A percentile compares a stretch with the other conserved stretches of the same genome.
phyloP scores from a whole-genome alignment of 2,113 vertebrate genomes.

The Gymnobelideus leadbeateri region DNA sequence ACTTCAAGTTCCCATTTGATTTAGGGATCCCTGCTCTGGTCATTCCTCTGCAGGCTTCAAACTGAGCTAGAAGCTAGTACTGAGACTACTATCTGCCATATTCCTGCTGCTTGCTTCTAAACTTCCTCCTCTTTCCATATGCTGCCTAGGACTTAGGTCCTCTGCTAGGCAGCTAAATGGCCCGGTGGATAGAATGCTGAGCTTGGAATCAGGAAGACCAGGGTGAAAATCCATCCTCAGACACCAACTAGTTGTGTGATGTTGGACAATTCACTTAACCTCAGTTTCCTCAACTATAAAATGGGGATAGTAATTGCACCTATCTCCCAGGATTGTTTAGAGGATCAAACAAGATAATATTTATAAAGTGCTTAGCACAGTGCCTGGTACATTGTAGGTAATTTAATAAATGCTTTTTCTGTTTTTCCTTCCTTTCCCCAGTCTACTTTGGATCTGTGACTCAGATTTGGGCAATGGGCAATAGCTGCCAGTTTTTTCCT shows the following conservation, averaged over 20 bases:
- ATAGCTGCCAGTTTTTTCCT: not conserved
- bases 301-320: not conserved
- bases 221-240: not conserved
- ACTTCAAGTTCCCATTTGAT: not conserved
- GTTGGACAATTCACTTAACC: not conserved
- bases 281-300: not conserved
- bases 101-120: not conserved
- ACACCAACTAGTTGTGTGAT: not conserved
- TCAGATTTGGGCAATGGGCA: not conserved
- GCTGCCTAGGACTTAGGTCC: not conserved
- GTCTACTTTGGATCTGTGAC: not conserved
- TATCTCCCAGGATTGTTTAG: not conserved
- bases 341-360: not conserved
- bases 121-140: not conserved
- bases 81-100: not conserved
- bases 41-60: not conserved
- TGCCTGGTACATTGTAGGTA: not conserved
- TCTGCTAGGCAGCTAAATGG: not conserved
- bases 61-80: not conserved
- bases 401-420: not conserved
- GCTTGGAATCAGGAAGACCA: not conserved
- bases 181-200: not conserved
- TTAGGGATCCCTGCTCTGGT: not conserved
- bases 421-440: not conserved
- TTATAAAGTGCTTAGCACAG: not conserved